These are phyloP conservation scores for Pectinophora gossypiella DNA, from an alignment of 1,140 invertebrate species.

Conservation along the genomic window DNA sequence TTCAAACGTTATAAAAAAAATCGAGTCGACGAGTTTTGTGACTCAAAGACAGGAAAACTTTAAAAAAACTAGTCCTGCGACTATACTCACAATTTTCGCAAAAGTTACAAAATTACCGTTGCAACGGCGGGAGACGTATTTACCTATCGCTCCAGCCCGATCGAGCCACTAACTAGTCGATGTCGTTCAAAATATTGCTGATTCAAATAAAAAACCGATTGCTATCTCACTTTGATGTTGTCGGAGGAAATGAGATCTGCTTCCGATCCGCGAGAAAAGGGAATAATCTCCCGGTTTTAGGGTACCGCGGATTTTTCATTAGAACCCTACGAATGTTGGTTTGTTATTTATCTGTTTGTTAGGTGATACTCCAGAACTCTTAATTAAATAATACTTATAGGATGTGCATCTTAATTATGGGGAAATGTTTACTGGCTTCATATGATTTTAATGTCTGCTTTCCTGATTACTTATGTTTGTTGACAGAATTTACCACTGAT, in stretches of 20 bases:
- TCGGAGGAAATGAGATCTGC: conserved; percentile 71
- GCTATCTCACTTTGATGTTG: conserved; percentile 72
- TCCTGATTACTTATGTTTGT: too few relatives aligned
- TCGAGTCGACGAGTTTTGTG: too few relatives aligned
- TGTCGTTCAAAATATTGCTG: conserved; percentile 66
- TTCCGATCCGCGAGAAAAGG: conserved; percentile 68
- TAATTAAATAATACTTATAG: background rate
- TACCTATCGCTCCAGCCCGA: conserved; percentile 23
- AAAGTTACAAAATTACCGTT: conserved; percentile 10
- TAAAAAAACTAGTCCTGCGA: too few relatives aligned
- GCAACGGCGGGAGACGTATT: conserved; percentile 12
- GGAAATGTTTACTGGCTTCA: background rate
- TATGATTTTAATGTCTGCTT: background rate
- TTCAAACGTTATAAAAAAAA: too few relatives aligned
- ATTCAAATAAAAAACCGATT: conserved; percentile 70
- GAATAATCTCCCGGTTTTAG: conserved; percentile 62
- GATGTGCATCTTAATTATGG: background rate
- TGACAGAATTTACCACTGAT: too few relatives aligned
- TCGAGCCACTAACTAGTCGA: conserved; percentile 49
- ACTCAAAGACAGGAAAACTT: too few relatives aligned
- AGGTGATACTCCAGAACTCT: background rate
- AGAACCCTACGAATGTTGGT: background rate
- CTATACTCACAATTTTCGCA: too few relatives aligned
- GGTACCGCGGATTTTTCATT: conserved; percentile 29
- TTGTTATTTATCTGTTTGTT: background rate